Evolutionary conservation across 2,888 invertebrate genomes (phyloP).

Genomic region (Onthophagus sagittarius): DNA sequence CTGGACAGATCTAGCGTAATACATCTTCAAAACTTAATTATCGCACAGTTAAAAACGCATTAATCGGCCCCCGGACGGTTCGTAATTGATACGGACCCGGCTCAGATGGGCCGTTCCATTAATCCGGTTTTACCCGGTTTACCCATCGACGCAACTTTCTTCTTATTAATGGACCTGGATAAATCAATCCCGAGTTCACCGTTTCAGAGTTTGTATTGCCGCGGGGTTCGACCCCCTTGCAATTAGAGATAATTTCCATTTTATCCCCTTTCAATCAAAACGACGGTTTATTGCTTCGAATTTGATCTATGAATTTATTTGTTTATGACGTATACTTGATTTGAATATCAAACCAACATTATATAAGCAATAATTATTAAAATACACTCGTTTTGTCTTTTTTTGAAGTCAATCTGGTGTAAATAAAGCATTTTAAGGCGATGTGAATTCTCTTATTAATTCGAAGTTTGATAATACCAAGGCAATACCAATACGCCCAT

Average conservation of each 20-base stretch:
- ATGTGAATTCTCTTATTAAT: no score
- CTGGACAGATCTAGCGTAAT: conserved; percentile 17
- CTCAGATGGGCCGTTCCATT: background rate
- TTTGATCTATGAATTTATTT: no score
- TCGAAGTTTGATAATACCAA: no score
- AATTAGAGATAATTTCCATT: background rate
- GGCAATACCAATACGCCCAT: no score
- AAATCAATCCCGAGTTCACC: background rate
- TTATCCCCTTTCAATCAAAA: background rate
- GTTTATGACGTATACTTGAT: no score
- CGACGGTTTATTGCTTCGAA: background rate
- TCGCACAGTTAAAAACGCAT: conserved; percentile 28
- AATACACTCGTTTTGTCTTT: no score
- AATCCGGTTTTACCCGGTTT: background rate
- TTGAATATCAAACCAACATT: no score
- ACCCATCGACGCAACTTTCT: background rate
- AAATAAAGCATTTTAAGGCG: no score
- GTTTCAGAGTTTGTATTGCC: background rate
- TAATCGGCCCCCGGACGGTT: conserved; percentile 10
- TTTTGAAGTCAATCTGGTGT: no score
- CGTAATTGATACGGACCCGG: conserved; percentile 7
- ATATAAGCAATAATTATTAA: no score
- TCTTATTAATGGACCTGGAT: background rate
- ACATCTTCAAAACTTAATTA: conserved; percentile 29
- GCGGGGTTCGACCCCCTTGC: background rate